Evolutionary conservation across 2,888 invertebrate genomes (phyloP).

Genomic region (Mayetiola destructor): DNA sequence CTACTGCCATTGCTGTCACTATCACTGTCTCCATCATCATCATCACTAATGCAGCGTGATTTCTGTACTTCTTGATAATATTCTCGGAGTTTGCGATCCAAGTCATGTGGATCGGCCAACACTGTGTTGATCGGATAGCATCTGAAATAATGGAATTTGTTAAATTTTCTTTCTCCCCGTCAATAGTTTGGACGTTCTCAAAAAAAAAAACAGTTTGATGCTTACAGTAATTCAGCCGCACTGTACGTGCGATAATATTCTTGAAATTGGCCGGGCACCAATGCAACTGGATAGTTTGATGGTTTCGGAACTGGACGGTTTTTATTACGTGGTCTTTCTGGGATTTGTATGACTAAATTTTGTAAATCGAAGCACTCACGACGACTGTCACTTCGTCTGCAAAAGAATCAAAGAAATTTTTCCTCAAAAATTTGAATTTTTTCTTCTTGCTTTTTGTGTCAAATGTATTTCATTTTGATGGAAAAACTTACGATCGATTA

Average conservation of each 20-base stretch:
- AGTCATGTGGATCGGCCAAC: constrained; percentile 35
- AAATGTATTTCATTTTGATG: neutral
- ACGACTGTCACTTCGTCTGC: constrained; percentile 51
- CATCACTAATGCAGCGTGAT: constrained; percentile 5
- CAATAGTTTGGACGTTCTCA: constrained; percentile 10
- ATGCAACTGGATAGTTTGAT: constrained; percentile 72
- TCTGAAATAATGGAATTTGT: constrained; percentile 33
- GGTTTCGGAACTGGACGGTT: constrained; percentile 31
- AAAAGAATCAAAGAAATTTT: neutral
- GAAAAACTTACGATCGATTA: constrained; percentile 44
- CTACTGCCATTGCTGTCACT: constrained; percentile 27
- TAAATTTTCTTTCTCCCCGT: neutral
- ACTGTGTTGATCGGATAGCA: constrained; percentile 89
- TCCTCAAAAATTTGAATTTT: neutral
- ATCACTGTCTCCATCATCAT: constrained; percentile 12
- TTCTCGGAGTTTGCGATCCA: constrained; percentile 19
- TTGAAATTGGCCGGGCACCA: constrained; percentile 93
- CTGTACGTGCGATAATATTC: constrained; percentile 70
- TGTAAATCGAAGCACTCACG: constrained; percentile 84
- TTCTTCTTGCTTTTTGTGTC: neutral
- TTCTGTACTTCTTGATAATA: neutral
- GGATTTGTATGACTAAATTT: constrained; percentile 72
- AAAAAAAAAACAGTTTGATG: constrained; percentile 12
- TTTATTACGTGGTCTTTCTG: constrained; percentile 39
- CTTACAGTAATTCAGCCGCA: constrained; percentile 58